A percentile compares a stretch with the other conserved stretches of the same genome.
Conservation (phyloP, 1,140 invertebrate species). For the Harpegnathos saltator region DNA sequence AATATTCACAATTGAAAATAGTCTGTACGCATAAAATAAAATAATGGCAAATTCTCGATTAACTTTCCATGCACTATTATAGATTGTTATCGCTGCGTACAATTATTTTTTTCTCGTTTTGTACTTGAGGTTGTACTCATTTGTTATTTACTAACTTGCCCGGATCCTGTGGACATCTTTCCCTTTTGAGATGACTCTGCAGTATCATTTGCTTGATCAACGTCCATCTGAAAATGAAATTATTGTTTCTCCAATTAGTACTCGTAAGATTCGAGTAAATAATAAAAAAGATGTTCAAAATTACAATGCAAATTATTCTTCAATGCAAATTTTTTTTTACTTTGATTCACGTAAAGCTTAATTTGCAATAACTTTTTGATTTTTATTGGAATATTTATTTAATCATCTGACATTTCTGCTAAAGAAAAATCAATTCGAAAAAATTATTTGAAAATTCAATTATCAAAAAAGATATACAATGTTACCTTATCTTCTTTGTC, state of each 20-base stretch:
- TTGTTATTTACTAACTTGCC: constrained; percentile 84
- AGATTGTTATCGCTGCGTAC: constrained; percentile 63
- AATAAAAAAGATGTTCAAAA: no score
- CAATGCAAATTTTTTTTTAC: no score
- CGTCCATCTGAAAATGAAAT: constrained; percentile 80
- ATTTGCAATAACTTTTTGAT: neutral
- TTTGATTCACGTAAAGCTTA: neutral
- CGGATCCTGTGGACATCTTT: constrained; percentile 77
- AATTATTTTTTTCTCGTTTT: constrained; percentile 75
- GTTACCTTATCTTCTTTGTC: constrained; percentile 86
- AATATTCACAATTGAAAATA: no score
- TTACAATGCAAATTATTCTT: no score
- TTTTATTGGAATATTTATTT: neutral
- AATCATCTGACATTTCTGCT: neutral
- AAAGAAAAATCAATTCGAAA: constrained; percentile 35
- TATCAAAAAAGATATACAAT: neutral
- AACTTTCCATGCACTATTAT: constrained; percentile 62
- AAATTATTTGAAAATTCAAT: constrained; percentile 5
- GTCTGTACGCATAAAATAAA: neutral
- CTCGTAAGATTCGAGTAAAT: constrained; percentile 1
- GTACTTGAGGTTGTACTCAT: constrained; percentile 73
- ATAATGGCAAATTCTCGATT: constrained; percentile 34
- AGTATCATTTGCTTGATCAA: constrained; percentile 80
- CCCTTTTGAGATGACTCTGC: constrained; percentile 83
- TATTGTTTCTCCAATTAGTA: constrained; percentile 37